Evolutionary conservation across 2,888 invertebrate genomes (phyloP).

Genomic region (Uloborus plumipes): DNA sequence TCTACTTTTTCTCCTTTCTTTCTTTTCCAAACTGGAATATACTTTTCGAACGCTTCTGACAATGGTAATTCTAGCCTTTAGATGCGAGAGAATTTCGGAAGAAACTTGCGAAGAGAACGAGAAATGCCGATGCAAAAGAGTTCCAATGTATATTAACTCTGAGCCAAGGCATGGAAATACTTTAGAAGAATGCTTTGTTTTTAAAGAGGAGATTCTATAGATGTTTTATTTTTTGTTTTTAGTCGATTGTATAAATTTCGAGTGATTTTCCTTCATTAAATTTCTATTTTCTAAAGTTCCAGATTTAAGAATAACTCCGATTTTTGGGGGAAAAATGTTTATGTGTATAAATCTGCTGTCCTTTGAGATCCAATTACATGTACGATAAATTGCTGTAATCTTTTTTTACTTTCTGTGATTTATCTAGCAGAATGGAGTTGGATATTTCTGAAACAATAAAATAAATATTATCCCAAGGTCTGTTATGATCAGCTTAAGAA

Average conservation of each 20-base stretch:
- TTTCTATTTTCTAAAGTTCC: too few relatives aligned
- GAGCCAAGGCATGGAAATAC: constrained; percentile 28
- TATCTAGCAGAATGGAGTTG: too few relatives aligned
- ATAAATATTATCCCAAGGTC: too few relatives aligned
- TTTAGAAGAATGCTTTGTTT: constrained; percentile 26
- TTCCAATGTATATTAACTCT: constrained; percentile 47
- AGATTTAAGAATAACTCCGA: too few relatives aligned
- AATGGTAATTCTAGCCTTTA: constrained; percentile 57
- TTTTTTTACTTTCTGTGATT: too few relatives aligned
- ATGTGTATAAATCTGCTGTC: too few relatives aligned
- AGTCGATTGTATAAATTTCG: constrained; percentile 43
- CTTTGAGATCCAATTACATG: too few relatives aligned
- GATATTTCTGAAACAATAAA: too few relatives aligned
- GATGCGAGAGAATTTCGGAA: constrained; percentile 33
- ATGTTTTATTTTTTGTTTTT: constrained; percentile 33
- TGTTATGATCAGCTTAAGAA: too few relatives aligned
- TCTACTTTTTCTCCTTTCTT: constrained; percentile 10
- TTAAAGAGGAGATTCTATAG: constrained; percentile 16
- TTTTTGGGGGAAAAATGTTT: too few relatives aligned
- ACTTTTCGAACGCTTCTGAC: constrained; percentile 34
- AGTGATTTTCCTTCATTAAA: too few relatives aligned
- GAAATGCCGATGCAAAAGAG: constrained; percentile 52
- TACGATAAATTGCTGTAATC: too few relatives aligned
- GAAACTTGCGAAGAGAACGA: constrained; percentile 22
- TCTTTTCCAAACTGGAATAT: constrained; percentile 1